These are phyloP conservation scores for Neoarius graeffei DNA, from an alignment of 2,113 vertebrate genomes.

Conservation along the genomic window DNA sequence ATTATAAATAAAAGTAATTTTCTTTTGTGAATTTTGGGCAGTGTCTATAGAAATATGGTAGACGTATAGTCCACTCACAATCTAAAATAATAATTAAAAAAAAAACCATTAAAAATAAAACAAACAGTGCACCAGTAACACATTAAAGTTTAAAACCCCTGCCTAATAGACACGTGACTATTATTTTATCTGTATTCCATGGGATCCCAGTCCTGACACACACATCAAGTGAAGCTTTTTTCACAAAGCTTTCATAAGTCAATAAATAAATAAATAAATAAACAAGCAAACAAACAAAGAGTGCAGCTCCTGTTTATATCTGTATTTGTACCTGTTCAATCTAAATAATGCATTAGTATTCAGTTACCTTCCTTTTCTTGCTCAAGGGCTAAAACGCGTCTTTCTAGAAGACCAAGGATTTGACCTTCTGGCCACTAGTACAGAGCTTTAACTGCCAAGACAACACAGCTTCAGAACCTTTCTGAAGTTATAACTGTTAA, in stretches of 20 bases:
- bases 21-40: background rate
- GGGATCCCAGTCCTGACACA: background rate
- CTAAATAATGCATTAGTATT: background rate
- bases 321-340: background rate
- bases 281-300: background rate
- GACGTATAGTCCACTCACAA: background rate
- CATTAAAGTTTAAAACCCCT: background rate
- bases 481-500: background rate
- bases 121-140: background rate
- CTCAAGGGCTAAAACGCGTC: background rate
- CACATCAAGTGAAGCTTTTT: background rate
- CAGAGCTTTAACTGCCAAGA: background rate
- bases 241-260: background rate
- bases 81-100: background rate
- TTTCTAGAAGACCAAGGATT: background rate
- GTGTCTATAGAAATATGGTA: background rate
- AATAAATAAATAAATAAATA: background rate
- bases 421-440: background rate
- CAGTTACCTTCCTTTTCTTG: background rate
- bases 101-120: background rate
- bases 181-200: background rate
- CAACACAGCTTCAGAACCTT: background rate
- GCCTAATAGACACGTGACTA: background rate
- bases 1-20: background rate
- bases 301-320: background rate